phyloP scores from a whole-genome alignment of 2,113 vertebrate species.

The Fulica atra region DNA sequence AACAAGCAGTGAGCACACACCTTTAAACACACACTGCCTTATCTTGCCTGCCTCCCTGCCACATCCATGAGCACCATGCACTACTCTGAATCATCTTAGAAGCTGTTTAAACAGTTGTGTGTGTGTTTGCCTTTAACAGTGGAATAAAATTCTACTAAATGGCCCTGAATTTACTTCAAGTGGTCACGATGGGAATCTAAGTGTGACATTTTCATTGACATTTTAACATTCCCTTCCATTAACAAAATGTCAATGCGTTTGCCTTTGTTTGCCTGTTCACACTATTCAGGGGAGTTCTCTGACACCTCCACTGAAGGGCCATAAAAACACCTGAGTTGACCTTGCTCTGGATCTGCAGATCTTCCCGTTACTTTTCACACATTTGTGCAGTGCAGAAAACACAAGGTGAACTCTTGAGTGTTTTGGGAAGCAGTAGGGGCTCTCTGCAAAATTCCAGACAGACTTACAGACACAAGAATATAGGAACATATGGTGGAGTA shows the following conservation, averaged over 20 bases:
- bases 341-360: background rate
- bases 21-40: background rate
- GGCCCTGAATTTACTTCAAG: slow-evolving; percentile 26
- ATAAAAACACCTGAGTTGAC: background rate
- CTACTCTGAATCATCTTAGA: background rate
- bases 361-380: background rate
- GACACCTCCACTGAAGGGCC: background rate
- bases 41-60: background rate
- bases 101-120: background rate
- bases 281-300: background rate
- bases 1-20: background rate
- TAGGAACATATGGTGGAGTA: fast-evolving
- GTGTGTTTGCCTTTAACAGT: background rate
- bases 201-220: slow-evolving; percentile 31
- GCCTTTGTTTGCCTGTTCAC: slow-evolving; percentile 19
- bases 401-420: fast-evolving
- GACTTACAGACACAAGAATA: fast-evolving
- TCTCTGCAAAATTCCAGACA: background rate
- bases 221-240: slow-evolving; percentile 47
- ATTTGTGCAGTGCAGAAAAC: background rate
- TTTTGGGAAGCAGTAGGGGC: background rate
- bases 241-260: slow-evolving; percentile 31
- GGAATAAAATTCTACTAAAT: slow-evolving; percentile 12
- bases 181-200: slow-evolving; percentile 22
- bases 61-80: background rate